A percentile compares a stretch with the other conserved stretches of the same genome.
phyloP scores from a whole-genome alignment of 2,888 invertebrate species.

The Lithophane socia region DNA sequence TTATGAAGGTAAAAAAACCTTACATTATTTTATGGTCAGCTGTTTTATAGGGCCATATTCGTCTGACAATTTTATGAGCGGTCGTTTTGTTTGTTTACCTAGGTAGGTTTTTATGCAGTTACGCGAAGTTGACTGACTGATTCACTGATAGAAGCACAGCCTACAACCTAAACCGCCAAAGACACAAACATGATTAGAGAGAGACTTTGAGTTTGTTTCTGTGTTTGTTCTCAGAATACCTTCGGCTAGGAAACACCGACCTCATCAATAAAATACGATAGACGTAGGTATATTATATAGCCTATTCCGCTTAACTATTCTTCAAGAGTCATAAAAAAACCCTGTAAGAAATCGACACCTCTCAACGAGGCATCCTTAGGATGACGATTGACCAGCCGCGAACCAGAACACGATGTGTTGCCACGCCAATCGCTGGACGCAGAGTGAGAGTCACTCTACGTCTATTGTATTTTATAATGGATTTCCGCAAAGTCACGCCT shows the following conservation, averaged over 20 bases:
- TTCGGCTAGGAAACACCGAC: not conserved
- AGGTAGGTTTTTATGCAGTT: not conserved
- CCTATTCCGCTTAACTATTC: no score
- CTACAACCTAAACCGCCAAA: not conserved
- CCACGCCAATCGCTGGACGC: no score
- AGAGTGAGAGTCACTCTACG: no score
- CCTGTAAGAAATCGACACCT: no score
- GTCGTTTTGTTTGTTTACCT: not conserved
- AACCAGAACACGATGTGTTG: no score
- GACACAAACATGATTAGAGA: not conserved
- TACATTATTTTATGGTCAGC: conserved; percentile 65
- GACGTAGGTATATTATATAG: no score
- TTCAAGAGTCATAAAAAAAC: no score
- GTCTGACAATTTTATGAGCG: conserved; percentile 46
- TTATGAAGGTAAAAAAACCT: conserved; percentile 66
- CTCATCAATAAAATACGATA: no score
- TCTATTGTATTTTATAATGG: no score
- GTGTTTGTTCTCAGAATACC: not conserved
- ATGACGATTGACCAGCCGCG: no score
- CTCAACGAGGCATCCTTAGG: no score
- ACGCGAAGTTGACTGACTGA: not conserved
- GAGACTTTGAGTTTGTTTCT: not conserved
- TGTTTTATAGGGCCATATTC: conserved; percentile 62
- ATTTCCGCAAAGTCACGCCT: no score
- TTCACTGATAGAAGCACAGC: not conserved